phyloP scores from a whole-genome alignment of 2,888 invertebrate genomes.

The Pediacus dermestoides region DNA sequence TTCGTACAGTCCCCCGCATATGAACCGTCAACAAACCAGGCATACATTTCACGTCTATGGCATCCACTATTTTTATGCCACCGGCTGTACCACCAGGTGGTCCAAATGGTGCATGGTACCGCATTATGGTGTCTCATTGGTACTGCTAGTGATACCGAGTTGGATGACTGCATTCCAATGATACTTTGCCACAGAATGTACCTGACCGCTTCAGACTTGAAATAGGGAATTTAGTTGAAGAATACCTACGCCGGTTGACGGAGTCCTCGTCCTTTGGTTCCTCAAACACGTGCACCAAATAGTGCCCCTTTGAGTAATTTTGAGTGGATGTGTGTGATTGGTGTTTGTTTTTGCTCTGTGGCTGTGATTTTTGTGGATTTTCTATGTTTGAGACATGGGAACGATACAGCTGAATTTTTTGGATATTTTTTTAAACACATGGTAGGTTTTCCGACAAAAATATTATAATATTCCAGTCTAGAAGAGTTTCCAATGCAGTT shows the following conservation, averaged over 20 bases:
- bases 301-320: constrained; percentile 31
- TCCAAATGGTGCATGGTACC: no score
- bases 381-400: constrained; percentile 22
- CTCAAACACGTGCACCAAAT: constrained; percentile 43
- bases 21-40: constrained; percentile 25
- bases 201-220: constrained; percentile 49
- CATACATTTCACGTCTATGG: constrained; percentile 10
- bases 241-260: constrained; percentile 44
- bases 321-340: constrained; percentile 28
- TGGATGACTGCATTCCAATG: constrained; percentile 47
- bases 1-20: constrained; percentile 39
- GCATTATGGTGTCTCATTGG: no score
- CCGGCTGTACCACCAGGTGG: constrained; percentile 41
- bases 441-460: no score
- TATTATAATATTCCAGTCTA: no score
- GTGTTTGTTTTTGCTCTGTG: constrained; percentile 29
- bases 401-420: constrained; percentile 27
- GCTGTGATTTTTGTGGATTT: constrained; percentile 28
- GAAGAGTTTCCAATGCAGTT: no score
- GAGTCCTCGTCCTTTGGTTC: constrained; percentile 31
- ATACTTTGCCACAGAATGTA: constrained; percentile 49
- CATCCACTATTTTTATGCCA: constrained; percentile 30
- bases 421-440: constrained; percentile 43
- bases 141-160: constrained; percentile 18
- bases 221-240: constrained; percentile 47